These are phyloP conservation scores for Rhyacophila evoluta DNA, from an alignment of 2,888 invertebrate species.

Conservation along the genomic window DNA sequence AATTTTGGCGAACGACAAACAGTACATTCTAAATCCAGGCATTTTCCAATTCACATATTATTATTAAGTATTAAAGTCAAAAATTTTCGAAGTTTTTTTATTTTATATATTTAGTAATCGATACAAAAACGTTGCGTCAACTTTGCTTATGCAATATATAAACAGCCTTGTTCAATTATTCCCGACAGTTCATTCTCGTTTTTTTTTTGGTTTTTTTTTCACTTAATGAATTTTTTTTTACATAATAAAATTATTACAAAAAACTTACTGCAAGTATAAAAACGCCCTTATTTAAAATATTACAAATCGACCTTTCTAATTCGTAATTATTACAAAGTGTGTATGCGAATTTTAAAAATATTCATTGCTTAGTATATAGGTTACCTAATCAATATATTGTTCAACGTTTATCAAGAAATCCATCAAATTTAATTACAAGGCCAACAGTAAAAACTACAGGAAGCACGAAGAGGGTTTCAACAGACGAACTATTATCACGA, in stretches of 20 bases:
- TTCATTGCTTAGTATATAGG: slow-evolving; percentile 47
- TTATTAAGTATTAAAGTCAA: slow-evolving; percentile 23
- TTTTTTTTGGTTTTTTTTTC: slow-evolving; percentile 20
- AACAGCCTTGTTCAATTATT: slow-evolving; percentile 45
- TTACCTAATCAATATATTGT: slow-evolving; percentile 29
- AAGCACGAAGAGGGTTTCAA: slow-evolving; percentile 37
- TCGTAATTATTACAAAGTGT: slow-evolving; percentile 31
- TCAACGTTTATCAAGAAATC: slow-evolving; percentile 44
- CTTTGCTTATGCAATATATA: slow-evolving; percentile 38
- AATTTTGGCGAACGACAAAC: slow-evolving; percentile 11
- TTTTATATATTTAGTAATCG: slow-evolving; percentile 17
- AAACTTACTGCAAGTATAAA: slow-evolving; percentile 41
- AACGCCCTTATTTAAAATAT: slow-evolving; percentile 33
- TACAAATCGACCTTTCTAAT: slow-evolving; percentile 39
- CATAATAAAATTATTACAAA: slow-evolving; percentile 31
- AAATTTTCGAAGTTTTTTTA: slow-evolving; percentile 30
- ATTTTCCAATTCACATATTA: slow-evolving; percentile 37
- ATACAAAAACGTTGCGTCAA: slow-evolving; percentile 39
- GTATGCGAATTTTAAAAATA: slow-evolving; percentile 44
- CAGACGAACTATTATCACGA: not conserved
- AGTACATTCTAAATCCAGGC: slow-evolving; percentile 31
- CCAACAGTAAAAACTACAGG: slow-evolving; percentile 48
- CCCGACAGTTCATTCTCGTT: slow-evolving; percentile 25
- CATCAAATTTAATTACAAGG: slow-evolving; percentile 41
- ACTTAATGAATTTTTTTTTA: slow-evolving; percentile 19